phyloP scores from a whole-genome alignment of 2,888 invertebrate species.

The Salticus scenicus region DNA sequence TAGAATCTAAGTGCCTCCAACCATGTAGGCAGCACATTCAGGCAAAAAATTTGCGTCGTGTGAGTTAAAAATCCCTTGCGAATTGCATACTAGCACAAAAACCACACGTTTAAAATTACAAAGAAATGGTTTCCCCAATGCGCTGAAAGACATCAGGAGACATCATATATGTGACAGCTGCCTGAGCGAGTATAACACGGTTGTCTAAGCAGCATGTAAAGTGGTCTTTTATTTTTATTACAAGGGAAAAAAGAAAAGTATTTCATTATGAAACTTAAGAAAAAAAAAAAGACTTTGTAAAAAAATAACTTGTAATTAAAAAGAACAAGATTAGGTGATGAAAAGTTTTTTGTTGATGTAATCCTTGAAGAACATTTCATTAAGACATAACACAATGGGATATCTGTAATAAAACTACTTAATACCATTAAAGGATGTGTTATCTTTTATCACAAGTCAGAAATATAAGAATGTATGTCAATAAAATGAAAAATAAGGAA shows the following conservation, averaged over 20 bases:
- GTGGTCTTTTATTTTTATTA: not conserved
- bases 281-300: not conserved
- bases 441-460: too few species aligned
- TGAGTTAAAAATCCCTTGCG: slow-evolving; percentile 11
- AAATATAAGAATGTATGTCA: too few species aligned
- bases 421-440: too few species aligned
- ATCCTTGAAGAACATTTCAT: too few species aligned
- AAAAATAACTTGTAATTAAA: too few species aligned
- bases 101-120: slow-evolving; percentile 19
- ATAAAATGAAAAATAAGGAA: too few species aligned
- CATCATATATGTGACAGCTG: slow-evolving; percentile 6
- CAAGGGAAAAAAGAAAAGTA: too few species aligned
- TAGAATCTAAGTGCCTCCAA: not conserved
- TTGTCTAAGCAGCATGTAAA: slow-evolving; percentile 6
- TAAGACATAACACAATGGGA: too few species aligned
- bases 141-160: not conserved
- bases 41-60: not conserved
- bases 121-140: not conserved
- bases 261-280: too few species aligned
- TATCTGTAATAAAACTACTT: too few species aligned
- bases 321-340: too few species aligned
- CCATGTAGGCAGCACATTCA: not conserved
- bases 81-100: not conserved
- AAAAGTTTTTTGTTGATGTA: too few species aligned
- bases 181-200: not conserved